phyloP scores from a whole-genome alignment of 2,888 invertebrate species.

The Oxytorus armatus region DNA sequence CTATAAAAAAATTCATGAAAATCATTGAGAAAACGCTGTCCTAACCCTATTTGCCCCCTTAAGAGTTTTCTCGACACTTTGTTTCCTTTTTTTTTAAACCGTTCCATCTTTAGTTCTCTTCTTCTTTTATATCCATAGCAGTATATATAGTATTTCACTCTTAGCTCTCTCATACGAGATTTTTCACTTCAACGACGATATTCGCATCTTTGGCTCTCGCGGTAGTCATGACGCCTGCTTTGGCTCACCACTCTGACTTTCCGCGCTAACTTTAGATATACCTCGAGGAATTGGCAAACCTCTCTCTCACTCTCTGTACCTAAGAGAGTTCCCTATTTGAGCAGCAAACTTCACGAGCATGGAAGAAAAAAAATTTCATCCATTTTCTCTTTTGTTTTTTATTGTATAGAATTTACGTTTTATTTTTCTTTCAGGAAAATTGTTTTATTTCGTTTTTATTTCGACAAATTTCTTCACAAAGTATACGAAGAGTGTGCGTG shows the following conservation, averaged over 20 bases:
- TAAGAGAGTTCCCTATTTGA: constrained; percentile 32
- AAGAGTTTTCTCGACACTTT: not conserved
- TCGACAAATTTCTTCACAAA: not conserved
- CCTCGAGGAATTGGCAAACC: constrained; percentile 77
- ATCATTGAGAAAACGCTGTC: too few relatives aligned
- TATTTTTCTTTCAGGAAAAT: constrained; percentile 12
- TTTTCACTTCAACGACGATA: constrained; percentile 61
- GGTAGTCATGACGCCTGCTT: constrained; percentile 56
- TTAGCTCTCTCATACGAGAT: constrained; percentile 35
- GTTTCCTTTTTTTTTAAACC: constrained; percentile 9
- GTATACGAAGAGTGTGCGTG: constrained; percentile 2
- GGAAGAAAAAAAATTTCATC: constrained; percentile 20
- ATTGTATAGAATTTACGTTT: not conserved
- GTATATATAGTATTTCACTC: constrained; percentile 11
- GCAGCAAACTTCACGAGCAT: constrained; percentile 20
- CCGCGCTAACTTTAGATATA: constrained; percentile 79
- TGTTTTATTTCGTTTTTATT: not conserved
- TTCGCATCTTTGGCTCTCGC: constrained; percentile 63
- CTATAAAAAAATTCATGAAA: too few relatives aligned
- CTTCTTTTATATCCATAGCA: constrained; percentile 6
- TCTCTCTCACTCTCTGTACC: constrained; percentile 41
- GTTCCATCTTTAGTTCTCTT: constrained; percentile 5
- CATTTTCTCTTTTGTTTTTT: constrained; percentile 1
- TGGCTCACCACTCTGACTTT: constrained; percentile 73
- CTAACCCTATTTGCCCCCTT: too few relatives aligned